A percentile compares a stretch with the other conserved stretches of the same genome.
phyloP scores from a whole-genome alignment of 2,113 vertebrate genomes.

The Azemiops feae region DNA sequence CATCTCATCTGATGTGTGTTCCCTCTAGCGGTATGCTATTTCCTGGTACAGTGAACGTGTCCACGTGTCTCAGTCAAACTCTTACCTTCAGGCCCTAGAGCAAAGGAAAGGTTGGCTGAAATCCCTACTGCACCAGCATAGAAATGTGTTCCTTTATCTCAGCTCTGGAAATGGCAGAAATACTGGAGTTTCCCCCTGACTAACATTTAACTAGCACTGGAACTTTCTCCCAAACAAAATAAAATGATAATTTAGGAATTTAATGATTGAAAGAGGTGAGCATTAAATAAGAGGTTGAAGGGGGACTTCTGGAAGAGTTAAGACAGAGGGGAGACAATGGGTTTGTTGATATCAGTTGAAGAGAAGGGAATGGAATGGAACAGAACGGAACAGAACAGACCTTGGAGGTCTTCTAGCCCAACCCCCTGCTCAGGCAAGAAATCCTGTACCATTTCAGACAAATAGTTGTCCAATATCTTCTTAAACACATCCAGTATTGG shows the following conservation, averaged over 20 bases:
- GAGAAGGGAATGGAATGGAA: neutral
- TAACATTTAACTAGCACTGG: conserved; percentile 33
- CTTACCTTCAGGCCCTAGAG: conserved; percentile 52
- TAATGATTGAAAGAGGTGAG: neutral
- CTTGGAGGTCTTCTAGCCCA: no score
- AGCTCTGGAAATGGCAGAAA: conserved; percentile 20
- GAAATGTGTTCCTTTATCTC: conserved; percentile 45
- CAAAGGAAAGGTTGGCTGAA: conserved; percentile 36
- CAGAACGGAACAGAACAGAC: no score
- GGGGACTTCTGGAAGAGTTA: neutral
- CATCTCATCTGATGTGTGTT: conserved; percentile 70
- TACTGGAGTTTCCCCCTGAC: conserved; percentile 7
- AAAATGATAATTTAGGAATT: neutral
- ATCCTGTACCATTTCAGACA: no score
- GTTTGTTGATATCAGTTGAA: neutral
- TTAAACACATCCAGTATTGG: no score
- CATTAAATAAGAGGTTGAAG: neutral
- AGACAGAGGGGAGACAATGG: neutral
- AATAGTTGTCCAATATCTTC: no score
- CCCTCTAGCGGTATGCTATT: conserved; percentile 59
- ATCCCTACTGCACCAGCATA: conserved; percentile 29
- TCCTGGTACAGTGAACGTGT: conserved; percentile 57
- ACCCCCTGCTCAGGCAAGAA: no score
- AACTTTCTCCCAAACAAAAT: neutral
- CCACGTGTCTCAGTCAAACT: conserved; percentile 58